Conservation (phyloP, 2,797 vertebrate species). For the Tapirus indicus region DNA sequence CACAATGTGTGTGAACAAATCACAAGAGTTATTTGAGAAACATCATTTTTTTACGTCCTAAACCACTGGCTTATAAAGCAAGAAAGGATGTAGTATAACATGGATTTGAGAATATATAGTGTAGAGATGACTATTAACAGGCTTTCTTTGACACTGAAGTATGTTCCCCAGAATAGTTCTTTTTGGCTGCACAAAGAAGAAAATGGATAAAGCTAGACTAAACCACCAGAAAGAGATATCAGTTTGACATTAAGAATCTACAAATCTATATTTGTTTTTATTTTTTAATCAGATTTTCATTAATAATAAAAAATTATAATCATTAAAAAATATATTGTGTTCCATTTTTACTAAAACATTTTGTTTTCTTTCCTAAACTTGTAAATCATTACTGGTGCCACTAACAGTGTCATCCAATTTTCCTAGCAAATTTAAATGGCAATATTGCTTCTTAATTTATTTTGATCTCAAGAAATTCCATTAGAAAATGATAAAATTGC, state of each 20-base stretch:
- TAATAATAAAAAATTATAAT: not conserved
- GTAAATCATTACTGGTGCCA: not conserved
- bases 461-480: not conserved
- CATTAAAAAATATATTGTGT: not conserved
- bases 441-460: not conserved
- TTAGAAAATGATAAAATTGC: conserved; percentile 5
- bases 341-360: not conserved
- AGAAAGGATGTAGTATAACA: not conserved
- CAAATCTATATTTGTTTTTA: not conserved
- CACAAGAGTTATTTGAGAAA: conserved; percentile 57
- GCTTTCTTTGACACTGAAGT: not conserved
- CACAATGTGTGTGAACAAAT: not conserved
- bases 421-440: not conserved
- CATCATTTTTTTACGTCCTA: conserved; percentile 47
- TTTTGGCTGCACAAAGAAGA: not conserved
- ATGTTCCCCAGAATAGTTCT: not conserved
- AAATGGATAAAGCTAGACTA: not conserved
- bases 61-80: conserved; percentile 64
- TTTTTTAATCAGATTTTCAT: not conserved
- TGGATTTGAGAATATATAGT: not conserved
- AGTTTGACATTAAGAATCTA: not conserved
- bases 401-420: not conserved
- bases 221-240: not conserved
- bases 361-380: not conserved
- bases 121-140: not conserved